Base-by-base conservation (phyloP, 1,140 invertebrate genomes). In the Saccostrea cuccullata region DNA sequence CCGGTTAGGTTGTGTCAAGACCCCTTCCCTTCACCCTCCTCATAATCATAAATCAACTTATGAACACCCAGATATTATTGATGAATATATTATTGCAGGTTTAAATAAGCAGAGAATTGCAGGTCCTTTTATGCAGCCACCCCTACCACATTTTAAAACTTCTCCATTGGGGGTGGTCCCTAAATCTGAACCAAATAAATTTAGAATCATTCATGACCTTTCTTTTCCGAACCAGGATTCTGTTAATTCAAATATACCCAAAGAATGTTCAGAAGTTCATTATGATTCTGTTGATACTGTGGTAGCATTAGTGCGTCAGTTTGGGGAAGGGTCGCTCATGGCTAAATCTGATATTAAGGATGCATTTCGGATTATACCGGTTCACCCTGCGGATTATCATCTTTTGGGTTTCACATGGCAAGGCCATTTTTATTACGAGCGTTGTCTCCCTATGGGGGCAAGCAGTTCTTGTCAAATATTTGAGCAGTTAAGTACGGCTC, bases 271-370 rank as follows among this genome's bases (percentile, higher is more conserved):
- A 36, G 30, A 36, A 36, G 30, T 36, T 36, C 30, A 36, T 36
- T 36, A 36, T 36, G 30, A 36, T 36, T 30, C 20, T 55, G 11
- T 23, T 17, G 30, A 47, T 85, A 85, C 58, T 23, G 36, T 82
- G 36, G 26, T 82, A 12, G 6, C 26, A 17, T 23, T 84, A 6
- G 55, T 84, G 13, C 47, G 23, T 82, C 55, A 85, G 26, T 23
- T 23, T 86, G 23, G 84, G 55, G 8, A 20, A 82, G 83, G 47
- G 12, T 58, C 86, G 0, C 47, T 86, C 2, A 82, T 90, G 84
- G 90, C 87, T 40, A 90, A 90, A 83, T 55, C 86, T 12, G 88
- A 90, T 58, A 85, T 90, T 26, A 73, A 88, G 67, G n/a, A 85
- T 58, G 90, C 83, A 5, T 90, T 90, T 55, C 26, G 90, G 1